These are phyloP conservation scores for Xanthorhoe designata DNA, from an alignment of 2,888 invertebrate genomes.

Conservation along the genomic window DNA sequence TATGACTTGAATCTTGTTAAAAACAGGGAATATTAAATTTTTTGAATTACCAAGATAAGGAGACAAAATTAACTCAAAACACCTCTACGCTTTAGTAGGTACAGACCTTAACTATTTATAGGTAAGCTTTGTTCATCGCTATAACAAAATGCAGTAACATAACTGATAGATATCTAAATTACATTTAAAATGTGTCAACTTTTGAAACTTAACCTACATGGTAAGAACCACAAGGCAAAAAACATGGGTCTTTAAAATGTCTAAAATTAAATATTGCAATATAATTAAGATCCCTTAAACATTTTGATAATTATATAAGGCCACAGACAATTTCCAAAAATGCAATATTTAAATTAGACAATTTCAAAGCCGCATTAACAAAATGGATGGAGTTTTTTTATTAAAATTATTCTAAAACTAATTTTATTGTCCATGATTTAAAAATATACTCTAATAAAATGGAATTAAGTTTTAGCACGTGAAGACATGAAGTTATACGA, in stretches of 20 bases:
- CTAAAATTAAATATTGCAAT: not conserved
- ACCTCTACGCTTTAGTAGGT: not conserved
- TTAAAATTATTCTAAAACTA: constrained; percentile 56
- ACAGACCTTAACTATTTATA: not conserved
- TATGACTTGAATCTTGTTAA: too few species aligned
- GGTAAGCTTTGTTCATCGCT: constrained; percentile 5
- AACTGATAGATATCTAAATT: constrained; percentile 17
- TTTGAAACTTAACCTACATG: constrained; percentile 6
- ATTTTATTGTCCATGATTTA: constrained; percentile 62
- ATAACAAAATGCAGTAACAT: constrained; percentile 14
- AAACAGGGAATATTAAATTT: too few species aligned
- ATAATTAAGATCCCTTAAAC: not conserved
- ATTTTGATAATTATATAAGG: not conserved
- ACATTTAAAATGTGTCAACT: constrained; percentile 28
- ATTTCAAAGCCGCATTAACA: constrained; percentile 19
- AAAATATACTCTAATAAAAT: constrained; percentile 29
- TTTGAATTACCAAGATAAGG: too few species aligned
- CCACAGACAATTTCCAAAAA: not conserved
- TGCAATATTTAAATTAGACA: not conserved
- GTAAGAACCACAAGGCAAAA: constrained; percentile 1
- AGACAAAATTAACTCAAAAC: not conserved
- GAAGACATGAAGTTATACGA: too few species aligned
- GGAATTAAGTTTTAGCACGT: constrained; percentile 17
- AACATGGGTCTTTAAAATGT: not conserved
- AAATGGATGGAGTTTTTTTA: constrained; percentile 64